Conservation (phyloP, 2,113 vertebrate species). For the Cephalopholis sonnerati region DNA sequence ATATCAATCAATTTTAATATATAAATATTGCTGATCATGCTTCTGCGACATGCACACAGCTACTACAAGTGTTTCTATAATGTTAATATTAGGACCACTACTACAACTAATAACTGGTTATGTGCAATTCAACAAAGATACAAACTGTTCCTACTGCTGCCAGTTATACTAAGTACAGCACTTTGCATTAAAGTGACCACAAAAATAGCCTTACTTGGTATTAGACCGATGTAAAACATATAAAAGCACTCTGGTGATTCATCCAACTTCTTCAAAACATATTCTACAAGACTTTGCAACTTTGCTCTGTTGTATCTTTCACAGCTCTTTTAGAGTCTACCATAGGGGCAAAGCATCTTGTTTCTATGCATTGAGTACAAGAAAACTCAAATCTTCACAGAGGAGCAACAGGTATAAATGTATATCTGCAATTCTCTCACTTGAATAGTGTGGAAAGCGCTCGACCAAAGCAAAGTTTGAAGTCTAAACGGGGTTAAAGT, state of each 20-base stretch:
- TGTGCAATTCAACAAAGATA: constrained; percentile 4
- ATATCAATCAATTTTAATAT: background rate
- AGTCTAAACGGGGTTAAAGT: background rate
- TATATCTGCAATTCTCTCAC: background rate
- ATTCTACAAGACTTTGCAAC: constrained; percentile 1
- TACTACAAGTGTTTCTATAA: background rate
- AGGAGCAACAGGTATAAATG: constrained; percentile 73
- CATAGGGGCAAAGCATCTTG: background rate
- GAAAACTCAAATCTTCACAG: constrained; percentile 25
- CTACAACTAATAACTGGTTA: background rate
- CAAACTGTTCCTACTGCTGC: background rate
- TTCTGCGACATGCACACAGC: constrained; percentile 4
- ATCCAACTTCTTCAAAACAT: constrained; percentile 1
- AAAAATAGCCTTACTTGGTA: background rate
- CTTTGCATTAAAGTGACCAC: background rate
- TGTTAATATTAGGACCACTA: background rate
- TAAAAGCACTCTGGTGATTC: background rate
- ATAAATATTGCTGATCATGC: constrained; percentile 4
- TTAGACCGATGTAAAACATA: background rate
- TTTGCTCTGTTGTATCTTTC: constrained; percentile 5
- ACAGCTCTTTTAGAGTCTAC: background rate
- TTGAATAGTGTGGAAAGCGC: constrained; percentile 10
- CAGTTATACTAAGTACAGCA: background rate
- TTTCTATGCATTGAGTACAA: background rate
- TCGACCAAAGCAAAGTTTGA: background rate